Conservation (phyloP, 2,797 vertebrate genomes). For the Eospalax fontanierii region DNA sequence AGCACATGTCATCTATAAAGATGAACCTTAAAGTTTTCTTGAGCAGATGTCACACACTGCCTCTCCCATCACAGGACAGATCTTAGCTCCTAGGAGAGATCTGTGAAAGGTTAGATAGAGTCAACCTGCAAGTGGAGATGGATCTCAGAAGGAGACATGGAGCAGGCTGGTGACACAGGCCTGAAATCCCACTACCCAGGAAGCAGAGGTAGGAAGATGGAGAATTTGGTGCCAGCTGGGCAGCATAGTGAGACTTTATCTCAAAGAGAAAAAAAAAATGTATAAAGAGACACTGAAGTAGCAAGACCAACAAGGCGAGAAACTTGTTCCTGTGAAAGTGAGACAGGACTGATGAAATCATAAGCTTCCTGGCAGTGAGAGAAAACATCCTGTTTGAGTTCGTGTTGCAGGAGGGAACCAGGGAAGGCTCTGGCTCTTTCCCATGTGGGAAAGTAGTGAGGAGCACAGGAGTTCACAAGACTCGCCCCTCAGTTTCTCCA, state of each 20-base stretch:
- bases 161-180: background rate
- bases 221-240: background rate
- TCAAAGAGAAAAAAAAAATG: background rate
- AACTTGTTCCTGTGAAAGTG: constrained; percentile 64
- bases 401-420: no score
- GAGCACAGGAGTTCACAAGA: background rate
- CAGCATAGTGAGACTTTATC: background rate
- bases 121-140: background rate
- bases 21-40: background rate
- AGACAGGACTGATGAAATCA: background rate
- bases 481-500: background rate
- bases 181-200: background rate
- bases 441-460: background rate
- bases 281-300: constrained; percentile 47
- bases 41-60: background rate
- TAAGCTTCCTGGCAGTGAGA: constrained; percentile 63
- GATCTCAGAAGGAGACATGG: background rate
- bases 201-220: background rate
- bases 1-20: background rate
- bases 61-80: background rate
- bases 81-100: background rate
- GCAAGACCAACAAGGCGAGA: background rate
- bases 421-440: background rate
- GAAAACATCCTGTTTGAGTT: constrained; percentile 51
- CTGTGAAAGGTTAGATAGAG: background rate